Evolutionary conservation across 2,113 vertebrate species (phyloP).

Genomic region (Anguilla japonica): DNA sequence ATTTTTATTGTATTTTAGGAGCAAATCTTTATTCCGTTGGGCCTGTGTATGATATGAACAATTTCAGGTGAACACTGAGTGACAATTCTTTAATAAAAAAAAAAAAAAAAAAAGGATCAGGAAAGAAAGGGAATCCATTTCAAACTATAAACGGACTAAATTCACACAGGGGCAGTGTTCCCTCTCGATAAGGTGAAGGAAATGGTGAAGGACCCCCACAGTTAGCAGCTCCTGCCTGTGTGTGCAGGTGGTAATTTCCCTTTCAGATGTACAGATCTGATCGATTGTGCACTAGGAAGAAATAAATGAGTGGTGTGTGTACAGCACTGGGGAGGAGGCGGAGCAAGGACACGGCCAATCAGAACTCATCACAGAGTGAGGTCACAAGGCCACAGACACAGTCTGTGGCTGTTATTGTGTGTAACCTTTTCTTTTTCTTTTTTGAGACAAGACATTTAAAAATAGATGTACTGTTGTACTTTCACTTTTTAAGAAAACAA

Average conservation of each 20-base stretch:
- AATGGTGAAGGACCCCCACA: not conserved
- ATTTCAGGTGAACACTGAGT: not conserved
- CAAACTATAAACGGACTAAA: not conserved
- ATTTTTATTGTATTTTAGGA: not conserved
- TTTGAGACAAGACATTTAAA: slow-evolving; percentile 10
- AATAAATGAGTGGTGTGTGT: not conserved
- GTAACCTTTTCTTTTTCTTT: slow-evolving; percentile 12
- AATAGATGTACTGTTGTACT: not conserved
- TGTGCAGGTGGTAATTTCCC: not conserved
- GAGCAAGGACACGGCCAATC: not conserved
- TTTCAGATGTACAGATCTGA: slow-evolving; percentile 13
- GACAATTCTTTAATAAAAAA: not conserved
- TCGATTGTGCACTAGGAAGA: not conserved
- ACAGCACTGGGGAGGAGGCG: not conserved
- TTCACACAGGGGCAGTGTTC: not conserved
- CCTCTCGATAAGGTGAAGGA: not conserved
- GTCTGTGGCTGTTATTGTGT: not conserved
- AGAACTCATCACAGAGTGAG: not conserved
- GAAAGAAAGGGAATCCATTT: not conserved
- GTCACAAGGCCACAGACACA: not conserved
- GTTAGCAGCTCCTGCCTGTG: not conserved
- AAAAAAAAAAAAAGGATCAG: not conserved
- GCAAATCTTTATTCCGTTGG: slow-evolving; percentile 1
- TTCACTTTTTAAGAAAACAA: slow-evolving; percentile 4
- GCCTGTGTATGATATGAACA: not conserved